Percentiles rank a stretch among this genome's conserved stretches.
Evolutionary conservation across 2,797 vertebrate species (phyloP).

Genomic region (Danio albolineatus): DNA sequence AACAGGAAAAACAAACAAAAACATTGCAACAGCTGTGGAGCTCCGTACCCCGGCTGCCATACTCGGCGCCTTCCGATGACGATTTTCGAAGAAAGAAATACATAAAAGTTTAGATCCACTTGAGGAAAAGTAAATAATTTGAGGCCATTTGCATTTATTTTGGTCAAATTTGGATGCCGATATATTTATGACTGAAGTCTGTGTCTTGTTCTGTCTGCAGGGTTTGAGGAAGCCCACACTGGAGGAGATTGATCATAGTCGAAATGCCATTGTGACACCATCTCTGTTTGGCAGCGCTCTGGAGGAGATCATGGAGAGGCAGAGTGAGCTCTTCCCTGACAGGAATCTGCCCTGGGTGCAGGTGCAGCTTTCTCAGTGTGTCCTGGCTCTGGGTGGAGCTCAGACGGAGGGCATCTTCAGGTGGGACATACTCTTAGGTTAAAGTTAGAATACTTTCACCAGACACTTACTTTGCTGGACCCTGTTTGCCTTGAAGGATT

Average conservation of each 20-base stretch:
- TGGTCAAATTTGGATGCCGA: neutral
- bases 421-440: conserved; percentile 59
- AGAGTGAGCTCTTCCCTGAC: conserved; percentile 75
- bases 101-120: too few species aligned
- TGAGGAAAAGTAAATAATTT: too few species aligned
- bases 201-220: conserved; percentile 57
- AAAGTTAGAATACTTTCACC: too few species aligned
- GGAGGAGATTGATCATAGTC: conserved; percentile 80
- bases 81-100: too few species aligned
- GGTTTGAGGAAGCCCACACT: conserved; percentile 81
- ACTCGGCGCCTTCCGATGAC: too few species aligned
- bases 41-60: too few species aligned
- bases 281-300: conserved; percentile 83
- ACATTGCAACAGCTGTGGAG: too few species aligned
- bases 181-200: neutral
- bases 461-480: too few species aligned
- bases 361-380: conserved; percentile 81
- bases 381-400: conserved; percentile 80
- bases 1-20: too few species aligned
- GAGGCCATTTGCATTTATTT: neutral
- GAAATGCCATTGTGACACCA: conserved; percentile 79
- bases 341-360: conserved; percentile 83
- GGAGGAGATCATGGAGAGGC: conserved; percentile 84
- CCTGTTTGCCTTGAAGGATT: too few species aligned
- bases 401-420: conserved; percentile 85